These are phyloP conservation scores for Lobophora halterata DNA, from an alignment of 2,888 invertebrate genomes.

Conservation along the genomic window DNA sequence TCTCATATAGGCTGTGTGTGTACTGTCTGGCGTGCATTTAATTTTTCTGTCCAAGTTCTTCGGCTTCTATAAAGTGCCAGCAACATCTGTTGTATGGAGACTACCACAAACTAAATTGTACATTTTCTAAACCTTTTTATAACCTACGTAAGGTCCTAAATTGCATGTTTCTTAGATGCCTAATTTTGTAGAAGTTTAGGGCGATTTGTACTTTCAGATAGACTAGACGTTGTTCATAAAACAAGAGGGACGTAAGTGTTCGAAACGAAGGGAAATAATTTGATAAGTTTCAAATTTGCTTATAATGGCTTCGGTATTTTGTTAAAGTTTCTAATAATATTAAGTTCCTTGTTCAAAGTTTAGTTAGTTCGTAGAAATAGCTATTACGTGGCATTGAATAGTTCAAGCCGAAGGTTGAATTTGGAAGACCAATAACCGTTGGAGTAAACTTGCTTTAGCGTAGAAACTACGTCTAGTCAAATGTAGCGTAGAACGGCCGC, in stretches of 20 bases:
- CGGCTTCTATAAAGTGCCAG: constrained; percentile 60
- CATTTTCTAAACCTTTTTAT: constrained; percentile 28
- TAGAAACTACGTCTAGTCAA: too few species aligned
- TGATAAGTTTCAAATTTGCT: constrained; percentile 24
- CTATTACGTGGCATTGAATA: not conserved
- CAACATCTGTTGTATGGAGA: constrained; percentile 73
- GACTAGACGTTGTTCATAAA: constrained; percentile 60
- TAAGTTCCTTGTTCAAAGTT: too few species aligned
- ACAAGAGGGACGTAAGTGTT: constrained; percentile 49
- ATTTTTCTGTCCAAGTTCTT: too few species aligned
- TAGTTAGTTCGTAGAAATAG: constrained; percentile 2
- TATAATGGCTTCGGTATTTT: constrained; percentile 21
- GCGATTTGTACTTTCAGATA: constrained; percentile 61
- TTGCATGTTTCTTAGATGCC: constrained; percentile 11
- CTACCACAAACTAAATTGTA: constrained; percentile 39
- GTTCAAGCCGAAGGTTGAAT: not conserved
- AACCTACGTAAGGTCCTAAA: constrained; percentile 26
- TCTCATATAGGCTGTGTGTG: too few species aligned
- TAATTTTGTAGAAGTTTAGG: constrained; percentile 40
- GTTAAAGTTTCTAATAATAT: constrained; percentile 14
- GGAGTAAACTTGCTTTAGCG: too few species aligned
- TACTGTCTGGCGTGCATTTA: too few species aligned
- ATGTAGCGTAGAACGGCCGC: too few species aligned
- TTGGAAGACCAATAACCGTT: constrained; percentile 1
- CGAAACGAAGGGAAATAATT: constrained; percentile 28